phyloP scores from a whole-genome alignment of 1,140 invertebrate genomes.

The Grapholita molesta region DNA sequence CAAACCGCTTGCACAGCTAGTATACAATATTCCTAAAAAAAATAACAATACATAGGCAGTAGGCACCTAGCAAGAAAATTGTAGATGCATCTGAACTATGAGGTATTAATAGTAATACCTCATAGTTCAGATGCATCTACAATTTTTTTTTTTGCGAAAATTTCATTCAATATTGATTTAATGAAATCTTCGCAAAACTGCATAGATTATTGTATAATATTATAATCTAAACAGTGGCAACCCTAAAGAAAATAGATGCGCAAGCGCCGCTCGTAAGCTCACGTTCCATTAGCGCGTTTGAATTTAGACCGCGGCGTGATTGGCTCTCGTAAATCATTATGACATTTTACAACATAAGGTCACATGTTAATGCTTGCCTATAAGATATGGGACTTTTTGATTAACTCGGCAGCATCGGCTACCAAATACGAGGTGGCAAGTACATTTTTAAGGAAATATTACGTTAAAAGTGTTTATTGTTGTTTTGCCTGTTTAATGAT shows the following conservation, averaged over 20 bases:
- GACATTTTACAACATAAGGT: not conserved
- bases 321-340: conserved; percentile 56
- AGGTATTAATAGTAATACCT: no score
- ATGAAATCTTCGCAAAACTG: no score
- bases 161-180: no score
- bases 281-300: conserved; percentile 68
- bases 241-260: conserved; percentile 40
- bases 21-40: no score
- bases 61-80: not conserved
- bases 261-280: conserved; percentile 55
- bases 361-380: not conserved
- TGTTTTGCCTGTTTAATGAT: not conserved
- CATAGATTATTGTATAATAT: no score
- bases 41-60: no score
- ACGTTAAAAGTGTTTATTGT: not conserved
- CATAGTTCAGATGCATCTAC: no score
- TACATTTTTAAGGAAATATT: not conserved
- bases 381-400: not conserved
- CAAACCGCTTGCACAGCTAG: no score
- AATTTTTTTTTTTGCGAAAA: no score
- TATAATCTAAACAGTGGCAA: conserved; percentile 25
- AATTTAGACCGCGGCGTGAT: conserved; percentile 59
- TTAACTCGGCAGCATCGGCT: not conserved
- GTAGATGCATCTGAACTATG: no score
- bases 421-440: conserved; percentile 18